A percentile compares a stretch with the other conserved stretches of the same genome.
Conservation (phyloP, 1,140 invertebrate genomes). For the Vanessa tameamea region DNA sequence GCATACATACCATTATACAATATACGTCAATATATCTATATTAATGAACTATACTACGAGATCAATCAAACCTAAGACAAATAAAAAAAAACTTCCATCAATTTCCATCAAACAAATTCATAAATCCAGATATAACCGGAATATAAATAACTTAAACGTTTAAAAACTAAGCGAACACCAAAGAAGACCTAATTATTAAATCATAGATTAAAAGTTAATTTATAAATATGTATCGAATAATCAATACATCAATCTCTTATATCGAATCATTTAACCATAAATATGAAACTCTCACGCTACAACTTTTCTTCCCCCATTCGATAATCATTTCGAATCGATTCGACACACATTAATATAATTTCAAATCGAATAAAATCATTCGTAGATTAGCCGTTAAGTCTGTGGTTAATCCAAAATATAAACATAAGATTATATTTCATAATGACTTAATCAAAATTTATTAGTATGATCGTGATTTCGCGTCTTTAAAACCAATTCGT, state of each 20-base stretch:
- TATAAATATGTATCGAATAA: neutral
- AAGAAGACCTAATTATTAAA: neutral
- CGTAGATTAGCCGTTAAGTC: conserved; percentile 15
- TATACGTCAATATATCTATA: no score
- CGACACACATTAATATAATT: conserved; percentile 30
- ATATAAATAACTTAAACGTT: no score
- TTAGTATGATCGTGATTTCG: conserved; percentile 42
- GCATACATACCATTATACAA: no score
- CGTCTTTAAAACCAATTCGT: conserved; percentile 32
- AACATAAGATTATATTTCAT: conserved; percentile 33
- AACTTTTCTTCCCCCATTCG: conserved; percentile 4
- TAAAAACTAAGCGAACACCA: neutral
- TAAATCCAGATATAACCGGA: no score
- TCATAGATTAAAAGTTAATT: neutral
- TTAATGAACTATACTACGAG: no score
- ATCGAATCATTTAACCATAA: conserved; percentile 8
- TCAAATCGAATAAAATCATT: conserved; percentile 19
- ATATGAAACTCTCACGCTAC: conserved; percentile 27
- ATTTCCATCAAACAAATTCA: no score
- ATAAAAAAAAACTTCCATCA: no score
- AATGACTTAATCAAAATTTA: conserved; percentile 57
- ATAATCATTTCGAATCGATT: conserved; percentile 20
- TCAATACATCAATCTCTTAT: neutral
- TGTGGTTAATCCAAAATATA: conserved; percentile 39
- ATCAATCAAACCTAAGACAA: no score